Evolutionary conservation across 1,140 invertebrate species (phyloP).

Genomic region (Choristoneura fumiferana): DNA sequence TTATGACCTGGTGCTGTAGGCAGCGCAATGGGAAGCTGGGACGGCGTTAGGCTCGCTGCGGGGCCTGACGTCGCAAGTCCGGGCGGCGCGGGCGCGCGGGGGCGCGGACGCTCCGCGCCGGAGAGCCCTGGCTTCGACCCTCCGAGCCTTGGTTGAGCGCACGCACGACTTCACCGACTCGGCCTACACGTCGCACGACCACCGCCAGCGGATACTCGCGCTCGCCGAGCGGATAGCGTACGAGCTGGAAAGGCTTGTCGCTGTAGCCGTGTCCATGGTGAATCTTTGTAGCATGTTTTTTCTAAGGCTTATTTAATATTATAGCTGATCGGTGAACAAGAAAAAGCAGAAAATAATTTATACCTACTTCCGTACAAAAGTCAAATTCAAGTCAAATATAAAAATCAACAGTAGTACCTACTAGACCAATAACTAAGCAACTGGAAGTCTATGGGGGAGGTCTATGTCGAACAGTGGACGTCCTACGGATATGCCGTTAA

Average conservation of each 20-base stretch:
- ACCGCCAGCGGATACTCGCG: slow-evolving; percentile 95
- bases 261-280: slow-evolving; percentile 91
- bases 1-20: slow-evolving; percentile 43
- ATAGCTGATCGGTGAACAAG: too few species aligned
- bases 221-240: slow-evolving; percentile 92
- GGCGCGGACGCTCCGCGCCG: slow-evolving; percentile 80
- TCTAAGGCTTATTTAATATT: too few species aligned
- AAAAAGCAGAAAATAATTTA: too few species aligned
- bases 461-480: too few species aligned
- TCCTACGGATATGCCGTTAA: too few species aligned
- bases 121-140: slow-evolving; percentile 88
- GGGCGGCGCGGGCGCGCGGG: slow-evolving; percentile 64
- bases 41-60: slow-evolving; percentile 72
- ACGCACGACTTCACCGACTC: slow-evolving; percentile 99
- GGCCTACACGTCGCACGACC: slow-evolving; percentile 97
- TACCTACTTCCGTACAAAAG: too few species aligned
- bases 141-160: slow-evolving; percentile 95
- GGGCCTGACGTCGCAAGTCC: slow-evolving; percentile 66
- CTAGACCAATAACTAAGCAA: too few species aligned
- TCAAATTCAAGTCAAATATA: too few species aligned
- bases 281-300: slow-evolving; percentile 23
- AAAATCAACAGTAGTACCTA: too few species aligned
- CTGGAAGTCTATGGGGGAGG: too few species aligned
- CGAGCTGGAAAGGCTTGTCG: slow-evolving; percentile 91
- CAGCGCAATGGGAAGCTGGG: slow-evolving; percentile 68